Base-by-base conservation (phyloP, 2,797 vertebrate species). In the Sphenopsis melanotis region DNA sequence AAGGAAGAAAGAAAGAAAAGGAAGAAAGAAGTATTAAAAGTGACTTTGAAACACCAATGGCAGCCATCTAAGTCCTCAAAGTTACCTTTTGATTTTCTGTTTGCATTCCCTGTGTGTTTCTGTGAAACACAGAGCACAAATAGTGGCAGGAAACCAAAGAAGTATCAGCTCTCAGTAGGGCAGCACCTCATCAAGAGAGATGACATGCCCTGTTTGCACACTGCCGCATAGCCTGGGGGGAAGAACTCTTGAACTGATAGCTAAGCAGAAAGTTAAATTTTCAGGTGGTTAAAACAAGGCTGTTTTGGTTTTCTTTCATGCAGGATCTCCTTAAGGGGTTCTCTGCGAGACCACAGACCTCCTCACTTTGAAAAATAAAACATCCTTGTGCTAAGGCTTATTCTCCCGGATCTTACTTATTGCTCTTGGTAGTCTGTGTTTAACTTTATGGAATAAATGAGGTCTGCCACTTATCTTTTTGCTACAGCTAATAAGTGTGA, bases 271-370 rank as follows among this genome's bases (percentile, higher is more conserved):
- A 95, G 49, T 91, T 93, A 93, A 95, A 46, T 91, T 93, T 93
- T 81, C 71, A 50, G 42, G 30, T 71, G 80, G 68, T 15, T 90
- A 69, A 94, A 96, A 87, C 36, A 75, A 91, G 83, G 46, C 64
- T 87, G 42, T 57, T 94, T 86, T 94, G 72, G 39, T 92, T 93
- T 85, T 80, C 85, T 94, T 93, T 95, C 46, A 96, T 90, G 85
- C 46, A 34, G 29, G 23, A 47, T 74, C 82, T 92, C 84, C 82
- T 92, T 46, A 75, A 89, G 82, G 87, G 85, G 24, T 75, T 96
- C 49, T 85, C 37, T 64, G 29, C n/a, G 61, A 95, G 15, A 72
- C 15, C 53, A 83, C 18, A 82, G 71, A 34, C 46, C 23, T 65
- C 39, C 23, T 61, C 39, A 30, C 53, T 93, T 88, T 59, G 75